Evolutionary conservation across 2,797 vertebrate species (phyloP), one percentile per base, ranked within the genome.

Genomic region (Danio kyathit): DNA sequence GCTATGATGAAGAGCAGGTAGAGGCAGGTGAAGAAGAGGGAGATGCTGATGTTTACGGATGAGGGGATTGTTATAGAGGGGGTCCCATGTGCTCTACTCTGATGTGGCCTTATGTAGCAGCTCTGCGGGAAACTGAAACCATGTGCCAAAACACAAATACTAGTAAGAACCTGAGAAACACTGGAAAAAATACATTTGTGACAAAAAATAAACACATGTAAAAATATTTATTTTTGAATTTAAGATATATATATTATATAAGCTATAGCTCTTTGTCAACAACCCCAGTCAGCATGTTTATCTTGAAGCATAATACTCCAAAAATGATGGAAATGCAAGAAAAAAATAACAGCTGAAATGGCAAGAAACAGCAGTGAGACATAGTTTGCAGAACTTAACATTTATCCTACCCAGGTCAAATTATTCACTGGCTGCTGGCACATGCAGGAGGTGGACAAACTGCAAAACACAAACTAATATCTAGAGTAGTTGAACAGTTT

Each of bases 101-200:
- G 59, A 75, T 75, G 73, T 77, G 75, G 52, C 63, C 52, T 77
- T 13, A 17, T 77, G 64, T 59, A 69, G 52, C 75, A 78, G 64
- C 43, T 69, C 19, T 48, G 63, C 5, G 2, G 14, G 19, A 57
- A 16, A 38, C 49, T 48, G 64, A 59, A 56, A 76, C 17, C 51
- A 46, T 66, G 51, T 13, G 49, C 40, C 52, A 66, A 66, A 48
- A 44, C 75, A 77, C 38, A 29, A 46, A 46, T 57, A 43, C 16
- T 41, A 11, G 16, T 4, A 14, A 52, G 7, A 76, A 56, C 19
- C 10, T 64, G 2, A 29, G 13, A 66, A 66, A 19, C 14, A n/a
- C 12, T 21, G 12, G 19, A 10, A 49, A 40, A 75, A 46, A 75
- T 46, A 54, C 2, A 71, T 17, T 12, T 2, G 3, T 41, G 10